phyloP scores from a whole-genome alignment of 1,140 invertebrate species.

The Goniozus legneri region DNA sequence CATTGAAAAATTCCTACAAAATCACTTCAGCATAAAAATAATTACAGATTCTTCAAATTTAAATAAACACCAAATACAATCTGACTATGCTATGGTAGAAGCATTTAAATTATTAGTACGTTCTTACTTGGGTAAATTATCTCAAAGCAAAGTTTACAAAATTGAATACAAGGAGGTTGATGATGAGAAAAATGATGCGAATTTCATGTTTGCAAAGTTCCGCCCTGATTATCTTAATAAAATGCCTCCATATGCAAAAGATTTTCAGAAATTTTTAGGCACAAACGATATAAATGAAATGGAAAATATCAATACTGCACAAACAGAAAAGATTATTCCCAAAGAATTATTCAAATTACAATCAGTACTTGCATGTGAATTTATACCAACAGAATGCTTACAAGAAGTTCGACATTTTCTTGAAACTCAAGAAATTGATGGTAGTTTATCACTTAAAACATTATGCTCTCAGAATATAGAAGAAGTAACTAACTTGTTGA shows the following conservation, averaged over 20 bases:
- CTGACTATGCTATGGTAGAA: conserved; percentile 52
- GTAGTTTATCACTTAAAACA: conserved; percentile 43
- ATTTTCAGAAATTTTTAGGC: conserved; percentile 34
- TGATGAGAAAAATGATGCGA: conserved; percentile 30
- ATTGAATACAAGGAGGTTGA: conserved; percentile 28
- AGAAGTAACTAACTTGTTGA: conserved; percentile 40
- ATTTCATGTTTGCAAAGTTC: conserved; percentile 49
- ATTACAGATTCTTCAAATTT: conserved; percentile 25
- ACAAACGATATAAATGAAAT: conserved; percentile 27
- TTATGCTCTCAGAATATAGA: conserved; percentile 38
- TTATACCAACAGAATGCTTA: conserved; percentile 46
- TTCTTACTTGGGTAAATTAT: conserved; percentile 56
- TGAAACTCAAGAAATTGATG: conserved; percentile 44
- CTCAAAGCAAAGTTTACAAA: conserved; percentile 42
- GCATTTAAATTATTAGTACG: conserved; percentile 58
- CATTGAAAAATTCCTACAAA: conserved; percentile 54
- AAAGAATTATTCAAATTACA: conserved; percentile 46
- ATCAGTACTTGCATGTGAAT: conserved; percentile 43
- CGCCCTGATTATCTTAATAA: conserved; percentile 53
- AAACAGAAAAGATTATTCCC: conserved; percentile 26
- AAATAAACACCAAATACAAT: conserved; percentile 38
- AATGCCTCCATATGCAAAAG: conserved; percentile 49
- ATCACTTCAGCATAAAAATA: conserved; percentile 45
- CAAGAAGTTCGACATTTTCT: conserved; percentile 47
- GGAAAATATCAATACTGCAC: conserved; percentile 17